Evolutionary conservation across 2,888 invertebrate genomes (phyloP).

Genomic region (Orgyia antiqua): DNA sequence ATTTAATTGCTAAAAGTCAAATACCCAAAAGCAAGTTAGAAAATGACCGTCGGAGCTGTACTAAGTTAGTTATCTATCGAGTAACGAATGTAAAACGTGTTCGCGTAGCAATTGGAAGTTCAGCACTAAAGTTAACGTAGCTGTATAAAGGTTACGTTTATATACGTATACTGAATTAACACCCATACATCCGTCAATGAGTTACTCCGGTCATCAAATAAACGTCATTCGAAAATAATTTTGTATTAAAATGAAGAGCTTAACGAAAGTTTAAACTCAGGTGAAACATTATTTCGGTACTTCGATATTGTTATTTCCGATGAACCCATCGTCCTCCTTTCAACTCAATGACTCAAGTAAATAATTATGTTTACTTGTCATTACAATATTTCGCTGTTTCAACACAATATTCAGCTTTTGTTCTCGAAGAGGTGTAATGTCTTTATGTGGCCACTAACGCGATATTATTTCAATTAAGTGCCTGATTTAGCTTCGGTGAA

Average conservation of each 20-base stretch:
- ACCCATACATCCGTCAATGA: conserved; percentile 2
- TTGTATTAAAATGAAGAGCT: conserved; percentile 6
- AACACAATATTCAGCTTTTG: conserved; percentile 67
- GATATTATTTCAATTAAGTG: conserved; percentile 71
- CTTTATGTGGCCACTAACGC: conserved; percentile 65
- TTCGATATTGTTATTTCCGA: conserved; percentile 24
- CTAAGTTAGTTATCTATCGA: too few relatives aligned
- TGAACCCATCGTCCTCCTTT: conserved; percentile 42
- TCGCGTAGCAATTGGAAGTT: too few relatives aligned
- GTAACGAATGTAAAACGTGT: too few relatives aligned
- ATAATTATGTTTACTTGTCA: conserved; percentile 50
- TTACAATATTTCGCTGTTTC: conserved; percentile 66
- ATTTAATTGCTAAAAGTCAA: too few relatives aligned
- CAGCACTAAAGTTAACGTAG: too few relatives aligned
- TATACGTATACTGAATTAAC: too few relatives aligned
- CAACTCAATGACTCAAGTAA: conserved; percentile 45
- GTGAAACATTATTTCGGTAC: conserved; percentile 22
- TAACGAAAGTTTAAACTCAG: conserved; percentile 29
- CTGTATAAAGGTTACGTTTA: too few relatives aligned
- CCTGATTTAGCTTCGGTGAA: conserved; percentile 62
- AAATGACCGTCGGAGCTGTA: too few relatives aligned
- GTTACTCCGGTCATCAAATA: too few relatives aligned
- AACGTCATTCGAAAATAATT: conserved; percentile 9
- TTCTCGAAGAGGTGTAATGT: conserved; percentile 57
- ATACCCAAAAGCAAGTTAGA: too few relatives aligned